Evolutionary conservation across 2,888 invertebrate species (phyloP).

Genomic region (Anthophora plumipes): DNA sequence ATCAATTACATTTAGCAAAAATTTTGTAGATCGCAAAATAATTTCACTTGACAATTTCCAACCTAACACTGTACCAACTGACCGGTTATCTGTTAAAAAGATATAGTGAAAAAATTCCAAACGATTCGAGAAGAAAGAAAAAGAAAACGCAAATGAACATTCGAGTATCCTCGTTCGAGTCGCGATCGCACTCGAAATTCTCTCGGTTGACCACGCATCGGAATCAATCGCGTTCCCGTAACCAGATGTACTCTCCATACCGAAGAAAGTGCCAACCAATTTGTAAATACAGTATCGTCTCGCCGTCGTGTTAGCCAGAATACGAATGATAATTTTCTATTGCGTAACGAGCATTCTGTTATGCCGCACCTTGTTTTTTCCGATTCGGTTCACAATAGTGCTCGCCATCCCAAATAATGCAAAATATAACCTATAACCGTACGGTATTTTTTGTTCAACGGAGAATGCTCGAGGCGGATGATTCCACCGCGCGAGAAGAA

Average conservation of each 20-base stretch:
- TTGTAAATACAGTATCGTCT: constrained; percentile 62
- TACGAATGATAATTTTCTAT: constrained; percentile 27
- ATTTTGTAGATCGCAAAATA: not conserved
- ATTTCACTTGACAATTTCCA: not conserved
- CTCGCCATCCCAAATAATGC: constrained; percentile 15
- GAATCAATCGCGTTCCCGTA: constrained; percentile 51
- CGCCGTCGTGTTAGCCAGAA: constrained; percentile 37
- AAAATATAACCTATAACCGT: not conserved
- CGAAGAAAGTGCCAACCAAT: constrained; percentile 70
- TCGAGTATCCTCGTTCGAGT: constrained; percentile 18
- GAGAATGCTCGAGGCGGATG: constrained; percentile 4
- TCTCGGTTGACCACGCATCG: constrained; percentile 71
- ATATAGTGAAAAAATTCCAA: not conserved
- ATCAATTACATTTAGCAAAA: not conserved
- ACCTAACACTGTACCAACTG: not conserved
- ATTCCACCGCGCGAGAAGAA: not conserved
- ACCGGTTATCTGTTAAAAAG: not conserved
- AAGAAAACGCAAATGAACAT: not conserved
- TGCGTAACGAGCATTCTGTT: constrained; percentile 53
- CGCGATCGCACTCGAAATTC: constrained; percentile 36
- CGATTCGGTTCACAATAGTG: constrained; percentile 40
- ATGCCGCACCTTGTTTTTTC: constrained; percentile 41
- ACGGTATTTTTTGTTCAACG: not conserved
- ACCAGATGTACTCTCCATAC: constrained; percentile 30
- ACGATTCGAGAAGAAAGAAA: not conserved